These are phyloP conservation scores for Urocynchramus pylzowi DNA, from an alignment of 2,113 vertebrate genomes.

Conservation along the genomic window DNA sequence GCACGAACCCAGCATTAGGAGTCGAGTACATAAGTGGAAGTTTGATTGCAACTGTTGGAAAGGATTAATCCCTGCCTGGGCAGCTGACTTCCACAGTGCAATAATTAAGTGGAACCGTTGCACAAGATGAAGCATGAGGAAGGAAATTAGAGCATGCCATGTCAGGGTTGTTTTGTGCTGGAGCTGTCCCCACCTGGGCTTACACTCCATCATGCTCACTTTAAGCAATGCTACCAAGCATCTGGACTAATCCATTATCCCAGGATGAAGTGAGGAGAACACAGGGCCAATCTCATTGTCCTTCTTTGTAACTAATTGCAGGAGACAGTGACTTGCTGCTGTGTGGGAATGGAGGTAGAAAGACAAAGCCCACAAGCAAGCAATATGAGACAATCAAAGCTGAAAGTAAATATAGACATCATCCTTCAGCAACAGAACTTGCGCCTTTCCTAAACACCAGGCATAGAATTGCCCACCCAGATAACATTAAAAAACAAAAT, in stretches of 20 bases:
- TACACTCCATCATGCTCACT: background rate
- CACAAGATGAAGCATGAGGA: background rate
- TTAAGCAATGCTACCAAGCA: background rate
- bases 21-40: background rate
- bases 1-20: background rate
- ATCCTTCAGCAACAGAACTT: background rate
- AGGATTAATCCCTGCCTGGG: constrained; percentile 2
- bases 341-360: background rate
- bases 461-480: background rate
- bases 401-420: background rate
- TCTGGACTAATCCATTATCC: constrained; percentile 8
- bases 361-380: background rate
- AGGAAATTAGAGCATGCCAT: background rate
- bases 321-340: background rate
- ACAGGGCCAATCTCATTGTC: background rate
- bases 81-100: background rate
- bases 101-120: constrained; percentile 15
- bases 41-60: background rate
- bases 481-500: background rate
- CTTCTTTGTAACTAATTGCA: background rate
- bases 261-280: background rate
- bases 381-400: background rate
- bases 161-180: background rate
- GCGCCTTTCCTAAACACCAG: background rate
- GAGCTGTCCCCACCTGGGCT: background rate